These are phyloP conservation scores for Plusia festucae DNA, from an alignment of 2,888 invertebrate genomes.

Conservation along the genomic window DNA sequence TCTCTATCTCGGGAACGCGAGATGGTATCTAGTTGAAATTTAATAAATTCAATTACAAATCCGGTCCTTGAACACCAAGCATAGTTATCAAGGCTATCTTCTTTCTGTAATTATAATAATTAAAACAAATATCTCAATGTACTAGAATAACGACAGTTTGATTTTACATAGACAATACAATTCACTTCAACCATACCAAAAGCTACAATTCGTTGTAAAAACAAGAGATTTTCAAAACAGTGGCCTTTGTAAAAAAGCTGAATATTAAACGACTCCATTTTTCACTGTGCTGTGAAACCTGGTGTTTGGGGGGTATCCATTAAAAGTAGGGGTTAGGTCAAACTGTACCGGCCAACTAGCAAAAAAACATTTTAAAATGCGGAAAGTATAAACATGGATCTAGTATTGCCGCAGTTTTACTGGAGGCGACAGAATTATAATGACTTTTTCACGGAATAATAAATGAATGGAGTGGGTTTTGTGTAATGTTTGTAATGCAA, in stretches of 20 bases:
- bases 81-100: too few species aligned
- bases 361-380: slow-evolving; percentile 34
- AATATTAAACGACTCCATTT: slow-evolving; percentile 21
- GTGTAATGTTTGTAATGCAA: too few species aligned
- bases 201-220: background rate
- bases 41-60: too few species aligned
- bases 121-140: too few species aligned
- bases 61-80: too few species aligned
- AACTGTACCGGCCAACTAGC: slow-evolving; percentile 24
- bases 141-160: background rate
- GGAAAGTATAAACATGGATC: slow-evolving; percentile 15
- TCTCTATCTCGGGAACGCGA: too few species aligned
- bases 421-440: slow-evolving; percentile 19
- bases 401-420: background rate
- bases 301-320: slow-evolving; percentile 43
- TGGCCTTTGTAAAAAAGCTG: slow-evolving; percentile 15
- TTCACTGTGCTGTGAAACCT: slow-evolving; percentile 27
- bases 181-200: background rate
- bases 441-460: slow-evolving; percentile 8
- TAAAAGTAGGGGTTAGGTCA: slow-evolving; percentile 40
- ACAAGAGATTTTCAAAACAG: slow-evolving; percentile 16
- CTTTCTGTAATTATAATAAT: too few species aligned
- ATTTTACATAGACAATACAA: background rate
- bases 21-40: too few species aligned
- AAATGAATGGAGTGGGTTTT: background rate